Base-by-base conservation (phyloP, 2,113 vertebrate species). In the Equus quagga region DNA sequence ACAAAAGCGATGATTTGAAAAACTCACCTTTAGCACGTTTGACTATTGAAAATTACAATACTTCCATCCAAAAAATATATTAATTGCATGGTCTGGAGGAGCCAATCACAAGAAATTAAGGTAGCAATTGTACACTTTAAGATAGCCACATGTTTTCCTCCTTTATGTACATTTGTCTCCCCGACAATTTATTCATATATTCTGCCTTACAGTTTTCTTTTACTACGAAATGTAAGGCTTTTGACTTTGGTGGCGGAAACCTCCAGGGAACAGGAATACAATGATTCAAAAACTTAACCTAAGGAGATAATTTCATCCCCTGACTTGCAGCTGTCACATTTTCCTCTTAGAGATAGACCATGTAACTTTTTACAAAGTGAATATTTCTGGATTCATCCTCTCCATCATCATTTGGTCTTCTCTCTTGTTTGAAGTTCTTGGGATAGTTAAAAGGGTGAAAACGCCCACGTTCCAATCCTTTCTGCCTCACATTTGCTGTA, bases 401-500 rank as follows among this genome's bases (percentile, higher is more conserved):
- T 49, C 76, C 69, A 2, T 24, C 56, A 89, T 64, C 56, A 89
- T 94, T 82, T 93, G 44, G 12, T 70, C 72, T 60, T 75, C 44
- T 65, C 21, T 75, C 36, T 26, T 92, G 11, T 80, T 91, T 97
- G 49, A 31, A 97, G 89, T 97, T 95, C 44, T 78, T 83, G 36
- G 73, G 56, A 78, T 33, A 89, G 33, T 88, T 89, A 96, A 90
- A 86, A 94, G 33, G 64, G 67, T 88, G 8, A 54, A 96, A 95
- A 97, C 18, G 17, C 76, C 79, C 89, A 94, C 65, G 41, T 82
- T 84, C 36, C 75, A 58, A 89, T 73, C 11, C 19, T 92, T 86
- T 56, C 83, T 98, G 91, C 51, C 15, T 95, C 49, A 91, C 91
- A 95, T 81, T 18, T 95, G 90, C 72, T 96, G 23, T 83, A 49